Evolutionary conservation across 2,888 invertebrate genomes (phyloP), one percentile per base, ranked within the genome.

Genomic region (Oxyteleia sp.): DNA sequence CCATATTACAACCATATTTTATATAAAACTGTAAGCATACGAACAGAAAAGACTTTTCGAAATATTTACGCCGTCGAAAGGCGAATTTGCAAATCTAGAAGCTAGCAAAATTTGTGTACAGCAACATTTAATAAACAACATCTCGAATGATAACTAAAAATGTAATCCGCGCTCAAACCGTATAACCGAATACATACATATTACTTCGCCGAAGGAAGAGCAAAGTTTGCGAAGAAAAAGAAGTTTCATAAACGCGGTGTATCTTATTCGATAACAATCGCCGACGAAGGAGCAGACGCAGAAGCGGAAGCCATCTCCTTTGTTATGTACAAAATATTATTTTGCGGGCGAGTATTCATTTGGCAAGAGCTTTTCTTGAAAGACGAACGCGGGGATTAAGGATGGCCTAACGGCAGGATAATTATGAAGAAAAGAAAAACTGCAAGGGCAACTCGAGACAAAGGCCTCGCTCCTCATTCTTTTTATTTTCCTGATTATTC

Each of bases 251-350:
- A 82, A 82, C 71, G 81, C 57, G 66, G 69, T 78, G 84, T 78
- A 82, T 74, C 82, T 79, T 55, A 72, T 85, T 82, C 84, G 91
- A 91, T 91, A 91, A 91, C 90, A 91, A 91, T 91, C 91, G 89
- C 84, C 75, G 69, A 13, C 26, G 83, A 84, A 76, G 61, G 13
- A 66, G 83, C 68, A 87, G 86, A 85, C 84, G 86, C 49, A 64
- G 81, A 76, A 72, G 85, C 69, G 82, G 76, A 82, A 82, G 82
- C 76, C 85, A 74, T 35, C 63, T 84, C 79, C 88, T 89, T 91
- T 91, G 91, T 91, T 91, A 88, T 88, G 88, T 89, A 89, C 90
- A 91, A 91, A 91, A 91, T 92, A 91, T 91, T 91, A 91, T 91
- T 91, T 91, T 86, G 89, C 88, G 88, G 86, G 86, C 85, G 87